Percentiles rank a stretch among this genome's conserved stretches.
Conservation (phyloP, 2,888 invertebrate species). For the Dinocampus coccinellae region DNA sequence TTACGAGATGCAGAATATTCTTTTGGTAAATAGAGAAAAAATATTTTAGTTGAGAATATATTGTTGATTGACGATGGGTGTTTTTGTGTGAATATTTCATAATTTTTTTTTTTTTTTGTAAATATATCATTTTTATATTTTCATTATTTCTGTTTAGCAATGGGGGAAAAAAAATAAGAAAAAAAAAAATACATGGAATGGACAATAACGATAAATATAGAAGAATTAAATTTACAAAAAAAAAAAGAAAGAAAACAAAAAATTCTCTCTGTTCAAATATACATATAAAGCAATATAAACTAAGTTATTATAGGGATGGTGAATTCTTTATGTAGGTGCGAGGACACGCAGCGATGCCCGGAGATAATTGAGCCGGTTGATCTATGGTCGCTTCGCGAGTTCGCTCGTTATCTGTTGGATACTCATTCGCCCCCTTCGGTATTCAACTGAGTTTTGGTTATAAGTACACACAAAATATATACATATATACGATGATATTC, state of each 20-base stretch:
- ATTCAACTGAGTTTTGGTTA: constrained; percentile 64
- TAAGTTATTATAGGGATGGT: constrained; percentile 6
- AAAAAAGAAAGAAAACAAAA: too few relatives aligned
- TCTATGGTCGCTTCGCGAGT: constrained; percentile 69
- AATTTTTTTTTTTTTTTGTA: background rate
- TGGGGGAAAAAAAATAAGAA: background rate
- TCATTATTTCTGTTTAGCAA: too few relatives aligned
- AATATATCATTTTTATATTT: too few relatives aligned
- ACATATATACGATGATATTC: background rate
- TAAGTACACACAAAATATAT: constrained; percentile 42
- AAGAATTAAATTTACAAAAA: background rate
- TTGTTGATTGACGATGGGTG: background rate
- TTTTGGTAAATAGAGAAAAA: constrained; percentile 37
- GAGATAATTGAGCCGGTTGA: constrained; percentile 69
- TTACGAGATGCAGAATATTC: constrained; percentile 51
- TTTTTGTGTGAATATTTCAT: background rate
- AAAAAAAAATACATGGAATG: background rate
- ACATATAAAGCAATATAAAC: background rate
- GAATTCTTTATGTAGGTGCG: background rate
- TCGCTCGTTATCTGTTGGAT: constrained; percentile 69
- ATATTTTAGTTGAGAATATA: constrained; percentile 7
- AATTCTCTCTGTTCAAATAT: background rate
- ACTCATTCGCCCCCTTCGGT: constrained; percentile 56
- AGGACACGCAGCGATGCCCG: constrained; percentile 53
- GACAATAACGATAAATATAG: background rate